phyloP scores from a whole-genome alignment of 2,888 invertebrate species.

The Diloba caeruleocephala region DNA sequence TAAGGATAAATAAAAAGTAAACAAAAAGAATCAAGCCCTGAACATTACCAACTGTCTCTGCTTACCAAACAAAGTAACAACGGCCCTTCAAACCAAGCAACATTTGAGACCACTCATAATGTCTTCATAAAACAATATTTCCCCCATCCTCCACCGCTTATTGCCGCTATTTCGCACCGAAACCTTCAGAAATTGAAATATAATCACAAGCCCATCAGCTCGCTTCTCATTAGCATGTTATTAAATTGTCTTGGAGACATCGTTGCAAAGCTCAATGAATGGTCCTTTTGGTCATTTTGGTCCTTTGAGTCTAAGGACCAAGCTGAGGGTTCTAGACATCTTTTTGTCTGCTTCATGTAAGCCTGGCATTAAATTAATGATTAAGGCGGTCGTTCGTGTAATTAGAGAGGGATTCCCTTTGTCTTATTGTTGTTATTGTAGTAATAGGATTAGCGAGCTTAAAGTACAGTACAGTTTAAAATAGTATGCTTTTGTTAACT shows the following conservation, averaged over 20 bases:
- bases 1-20: slow-evolving; percentile 20
- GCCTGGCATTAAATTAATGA: slow-evolving; percentile 27
- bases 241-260: slow-evolving; percentile 43
- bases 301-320: not conserved
- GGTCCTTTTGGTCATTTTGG: not conserved
- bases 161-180: slow-evolving; percentile 10
- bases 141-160: not conserved
- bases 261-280: slow-evolving; percentile 19
- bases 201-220: slow-evolving; percentile 39
- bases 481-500: too few relatives aligned
- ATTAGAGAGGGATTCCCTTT: slow-evolving; percentile 39
- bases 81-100: slow-evolving; percentile 8
- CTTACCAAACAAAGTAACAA: slow-evolving; percentile 20
- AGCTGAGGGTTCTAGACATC: not conserved
- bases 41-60: slow-evolving; percentile 13
- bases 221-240: slow-evolving; percentile 59
- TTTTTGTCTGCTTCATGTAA: slow-evolving; percentile 30
- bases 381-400: slow-evolving; percentile 27
- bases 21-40: slow-evolving; percentile 8
- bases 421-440: slow-evolving; percentile 34
- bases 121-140: slow-evolving; percentile 22
- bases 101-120: slow-evolving; percentile 4
- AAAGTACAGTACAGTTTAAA: too few relatives aligned
- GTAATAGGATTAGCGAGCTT: too few relatives aligned
- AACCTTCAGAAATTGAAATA: slow-evolving; percentile 48